Percentiles rank a stretch among this genome's conserved stretches.
These are phyloP conservation scores for Sebastes iracundus DNA, from an alignment of 2,797 vertebrate genomes.

Conservation along the genomic window DNA sequence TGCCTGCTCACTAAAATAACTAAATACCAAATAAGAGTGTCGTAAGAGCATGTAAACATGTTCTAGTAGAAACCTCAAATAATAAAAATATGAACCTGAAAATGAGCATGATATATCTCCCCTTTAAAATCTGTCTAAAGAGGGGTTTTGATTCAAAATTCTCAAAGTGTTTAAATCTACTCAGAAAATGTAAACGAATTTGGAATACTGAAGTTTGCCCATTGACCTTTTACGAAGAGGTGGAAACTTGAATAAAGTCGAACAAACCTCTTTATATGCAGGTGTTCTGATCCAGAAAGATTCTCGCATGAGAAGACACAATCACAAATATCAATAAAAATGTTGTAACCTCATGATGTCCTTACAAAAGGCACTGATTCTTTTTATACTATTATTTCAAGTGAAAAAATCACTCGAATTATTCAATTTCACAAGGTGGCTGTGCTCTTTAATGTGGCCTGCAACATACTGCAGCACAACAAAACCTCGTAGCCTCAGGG, in stretches of 20 bases:
- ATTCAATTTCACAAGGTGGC: background rate
- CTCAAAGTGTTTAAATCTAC: background rate
- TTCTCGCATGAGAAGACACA: background rate
- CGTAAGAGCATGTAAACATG: background rate
- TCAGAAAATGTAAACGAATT: background rate
- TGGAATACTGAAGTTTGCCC: background rate
- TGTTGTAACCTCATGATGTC: background rate
- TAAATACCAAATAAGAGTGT: background rate
- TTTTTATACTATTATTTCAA: conserved; percentile 11
- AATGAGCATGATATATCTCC: background rate
- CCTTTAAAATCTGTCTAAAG: background rate
- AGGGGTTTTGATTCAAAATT: background rate
- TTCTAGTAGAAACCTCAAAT: background rate
- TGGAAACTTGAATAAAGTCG: background rate
- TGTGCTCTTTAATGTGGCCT: background rate
- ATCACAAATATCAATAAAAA: background rate
- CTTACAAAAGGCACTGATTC: background rate
- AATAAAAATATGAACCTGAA: background rate
- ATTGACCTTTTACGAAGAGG: background rate
- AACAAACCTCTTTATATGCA: background rate
- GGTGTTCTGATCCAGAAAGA: background rate
- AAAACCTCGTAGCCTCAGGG: background rate
- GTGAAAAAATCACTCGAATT: background rate
- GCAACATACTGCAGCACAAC: background rate
- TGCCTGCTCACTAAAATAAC: too few species aligned